A percentile compares a stretch with the other conserved stretches of the same genome.
phyloP scores from a whole-genome alignment of 2,888 invertebrate species.

The Rhingia rostrata region DNA sequence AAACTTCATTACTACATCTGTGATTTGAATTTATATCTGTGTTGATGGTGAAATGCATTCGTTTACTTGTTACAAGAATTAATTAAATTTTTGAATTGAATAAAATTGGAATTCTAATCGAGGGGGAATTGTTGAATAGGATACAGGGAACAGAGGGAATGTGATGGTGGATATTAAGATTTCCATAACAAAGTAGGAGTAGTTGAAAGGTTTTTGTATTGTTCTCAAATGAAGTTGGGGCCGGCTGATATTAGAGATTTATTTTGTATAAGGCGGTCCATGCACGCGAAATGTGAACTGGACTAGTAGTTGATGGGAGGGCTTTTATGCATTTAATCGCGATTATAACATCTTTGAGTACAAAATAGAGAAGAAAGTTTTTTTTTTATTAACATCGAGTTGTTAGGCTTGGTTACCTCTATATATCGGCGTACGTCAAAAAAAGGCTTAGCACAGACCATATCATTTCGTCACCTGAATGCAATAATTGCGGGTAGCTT shows the following conservation, averaged over 20 bases:
- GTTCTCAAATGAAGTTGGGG: not conserved
- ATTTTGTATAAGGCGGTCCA: not conserved
- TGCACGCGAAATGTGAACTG: not conserved
- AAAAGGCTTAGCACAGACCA: too few relatives aligned
- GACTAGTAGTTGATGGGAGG: too few relatives aligned
- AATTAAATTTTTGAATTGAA: slow-evolving; percentile 33
- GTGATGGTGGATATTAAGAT: not conserved
- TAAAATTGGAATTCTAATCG: not conserved
- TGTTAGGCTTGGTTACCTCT: too few relatives aligned
- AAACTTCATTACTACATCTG: slow-evolving; percentile 24
- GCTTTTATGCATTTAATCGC: too few relatives aligned
- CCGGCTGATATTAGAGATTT: not conserved
- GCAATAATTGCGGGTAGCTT: too few relatives aligned
- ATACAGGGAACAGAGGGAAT: not conserved
- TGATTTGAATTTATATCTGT: slow-evolving; percentile 3
- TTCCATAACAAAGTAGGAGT: not conserved
- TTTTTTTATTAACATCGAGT: too few relatives aligned
- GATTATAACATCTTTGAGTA: too few relatives aligned
- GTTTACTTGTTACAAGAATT: not conserved
- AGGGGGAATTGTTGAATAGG: not conserved
- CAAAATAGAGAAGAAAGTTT: too few relatives aligned
- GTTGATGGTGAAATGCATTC: not conserved
- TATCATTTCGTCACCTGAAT: too few relatives aligned
- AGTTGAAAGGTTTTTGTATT: too few relatives aligned
- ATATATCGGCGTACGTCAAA: too few relatives aligned